Evolutionary conservation across 2,113 vertebrate species (phyloP), one percentile per base, ranked within the genome.

Genomic region (Corvus moneduloides): DNA sequence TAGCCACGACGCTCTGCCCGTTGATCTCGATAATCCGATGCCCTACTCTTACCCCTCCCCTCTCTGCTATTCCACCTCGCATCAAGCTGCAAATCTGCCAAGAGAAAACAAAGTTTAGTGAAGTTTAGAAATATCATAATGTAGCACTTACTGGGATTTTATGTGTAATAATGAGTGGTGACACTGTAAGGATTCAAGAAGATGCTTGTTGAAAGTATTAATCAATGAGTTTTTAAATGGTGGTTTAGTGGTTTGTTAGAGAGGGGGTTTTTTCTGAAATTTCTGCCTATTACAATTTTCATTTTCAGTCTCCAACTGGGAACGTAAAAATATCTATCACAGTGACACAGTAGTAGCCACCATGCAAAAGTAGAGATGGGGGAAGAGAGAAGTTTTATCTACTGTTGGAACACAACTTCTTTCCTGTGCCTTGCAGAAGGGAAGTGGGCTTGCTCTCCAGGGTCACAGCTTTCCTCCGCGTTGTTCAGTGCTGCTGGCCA

Each of bases 21-120:
- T 99, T 99, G 98, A 99, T 99, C 98, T 99, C 99, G 18, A 99
- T 99, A 82, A 99, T 99, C 27, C 99, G 98, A 92, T 99, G 99
- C 79, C 99, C 99, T 6, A 99, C 99, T 2, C 99, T 98, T 11
- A 99, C 99, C 1, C 99, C 99, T 1, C 99, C 99, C 91, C 99
- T 97, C 97, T 99, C 99, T 0, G 99, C 99, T n/a, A 99, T 99
- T 58, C 99, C 99, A 4, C 99, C 99, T 73, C 99, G 97, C 99
- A 99, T 99, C 96, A 99, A 97, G 95, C 99, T 99, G 98, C 99
- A 99, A 69, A 99, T 99, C 99, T 99, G 96, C 12, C 58, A 64
- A 44, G 39, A 95, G 41, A 88, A 58, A 80, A n/a, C 22, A 21
- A 61, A 23, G 46, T 22, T 71, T n/a, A 33, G 19, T 56, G 11